Evolutionary conservation across 2,888 invertebrate species (phyloP).

Genomic region (Coleophora deauratella): DNA sequence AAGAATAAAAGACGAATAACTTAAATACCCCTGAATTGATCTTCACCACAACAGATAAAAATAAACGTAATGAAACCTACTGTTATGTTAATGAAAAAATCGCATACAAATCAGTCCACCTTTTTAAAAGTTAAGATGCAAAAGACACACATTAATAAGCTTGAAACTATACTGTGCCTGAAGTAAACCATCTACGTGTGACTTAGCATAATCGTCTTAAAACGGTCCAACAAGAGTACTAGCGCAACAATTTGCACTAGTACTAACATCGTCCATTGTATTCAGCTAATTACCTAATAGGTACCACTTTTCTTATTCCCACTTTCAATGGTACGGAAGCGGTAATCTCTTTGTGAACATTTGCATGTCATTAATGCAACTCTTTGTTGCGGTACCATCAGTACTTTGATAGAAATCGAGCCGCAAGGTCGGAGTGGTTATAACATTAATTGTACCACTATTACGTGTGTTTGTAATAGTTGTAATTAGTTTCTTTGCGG

Average conservation of each 20-base stretch:
- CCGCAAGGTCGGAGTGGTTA: conserved; percentile 45
- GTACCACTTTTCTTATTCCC: conserved; percentile 47
- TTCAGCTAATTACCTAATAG: conserved; percentile 43
- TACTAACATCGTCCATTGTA: conserved; percentile 31
- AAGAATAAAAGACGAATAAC: no score
- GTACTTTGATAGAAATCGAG: conserved; percentile 57
- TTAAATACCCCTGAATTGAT: no score
- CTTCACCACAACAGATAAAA: no score
- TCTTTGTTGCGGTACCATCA: conserved; percentile 30
- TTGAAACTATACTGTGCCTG: no score
- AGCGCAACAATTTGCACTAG: conserved; percentile 8
- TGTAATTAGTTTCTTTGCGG: conserved; percentile 23
- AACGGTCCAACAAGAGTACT: no score
- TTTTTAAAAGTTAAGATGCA: no score
- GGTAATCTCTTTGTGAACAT: conserved; percentile 39
- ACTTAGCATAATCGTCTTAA: no score
- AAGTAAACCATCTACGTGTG: no score
- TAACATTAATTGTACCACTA: conserved; percentile 47
- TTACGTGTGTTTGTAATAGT: conserved; percentile 30
- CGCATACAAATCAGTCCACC: no score
- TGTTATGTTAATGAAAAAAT: no score
- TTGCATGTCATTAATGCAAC: conserved; percentile 60
- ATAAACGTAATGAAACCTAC: no score
- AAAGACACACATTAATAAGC: no score
- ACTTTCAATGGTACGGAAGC: conserved; percentile 66